Evolutionary conservation across 2,797 vertebrate species (phyloP), one percentile per base, ranked within the genome.

Genomic region (Leptatherina wallacei): DNA sequence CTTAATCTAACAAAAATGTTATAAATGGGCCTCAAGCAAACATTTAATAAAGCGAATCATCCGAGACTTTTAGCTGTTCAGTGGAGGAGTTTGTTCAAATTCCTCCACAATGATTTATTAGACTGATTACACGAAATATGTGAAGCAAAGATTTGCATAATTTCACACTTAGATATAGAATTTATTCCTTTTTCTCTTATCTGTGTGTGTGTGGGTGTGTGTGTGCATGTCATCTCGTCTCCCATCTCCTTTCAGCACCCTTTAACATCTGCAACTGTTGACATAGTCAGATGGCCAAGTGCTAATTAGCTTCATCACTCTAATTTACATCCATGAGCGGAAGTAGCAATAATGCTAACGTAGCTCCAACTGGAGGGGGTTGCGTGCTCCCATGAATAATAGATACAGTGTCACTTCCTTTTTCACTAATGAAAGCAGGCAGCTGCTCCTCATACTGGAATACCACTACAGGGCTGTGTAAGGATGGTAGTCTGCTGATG

Each of bases 351-450:
- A 73, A 80, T 60, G 72, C 73, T 75, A 83, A 66, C 40, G 0
- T 62, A 67, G 82, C 69, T 72, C 54, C 44, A 42, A 69, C 74
- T 78, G 60, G 73, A 83, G 74, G 75, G 66, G 71, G 49, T 60
- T 69, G 72, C 82, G 80, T 61, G 63, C 63, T 77, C 20, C 60
- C 24, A 61, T 92, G 75, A 92, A 91, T 93, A 90, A 91, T 93
- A 88, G 77, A 92, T 89, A 81, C 51, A 33, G 49, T 83, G 80
- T 82, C 80, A 73, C 80, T 88, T 89, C 80, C 72, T 77, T 84
- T 82, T 85, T 81, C 40, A 24, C 76, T 88, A 88, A 91, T 90
- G 82, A 89, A 91, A 92, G 82, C 76, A 70, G 82, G 80, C 84
- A 85, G 83, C 83, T 88, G 83, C 78, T 87, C 16, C 81, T 83